Evolutionary conservation across 1,140 invertebrate species (phyloP).

Genomic region (Zeugodacus cucurbitae): DNA sequence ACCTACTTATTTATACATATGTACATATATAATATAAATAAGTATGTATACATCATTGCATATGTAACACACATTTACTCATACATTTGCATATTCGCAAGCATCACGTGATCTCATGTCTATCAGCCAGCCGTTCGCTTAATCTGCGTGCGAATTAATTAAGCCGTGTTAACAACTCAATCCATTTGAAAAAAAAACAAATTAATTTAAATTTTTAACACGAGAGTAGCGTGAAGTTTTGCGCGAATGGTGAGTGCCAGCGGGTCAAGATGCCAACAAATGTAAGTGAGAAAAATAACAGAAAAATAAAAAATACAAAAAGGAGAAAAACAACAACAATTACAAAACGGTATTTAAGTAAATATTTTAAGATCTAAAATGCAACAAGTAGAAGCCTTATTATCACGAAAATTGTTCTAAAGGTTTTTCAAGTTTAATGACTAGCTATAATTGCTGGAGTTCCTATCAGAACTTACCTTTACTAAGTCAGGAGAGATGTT

Average conservation of each 20-base stretch:
- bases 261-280: neutral
- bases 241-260: neutral
- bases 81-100: neutral
- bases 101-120: neutral
- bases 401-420: too few relatives aligned
- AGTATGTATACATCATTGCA: neutral
- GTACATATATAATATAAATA: neutral
- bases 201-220: neutral
- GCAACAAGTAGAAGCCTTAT: too few relatives aligned
- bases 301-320: neutral
- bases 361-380: too few relatives aligned
- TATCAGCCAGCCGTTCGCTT: neutral
- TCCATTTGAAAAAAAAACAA: neutral
- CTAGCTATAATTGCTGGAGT: too few relatives aligned
- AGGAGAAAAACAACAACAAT: neutral
- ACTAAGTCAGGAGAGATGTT: too few relatives aligned
- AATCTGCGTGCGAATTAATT: neutral
- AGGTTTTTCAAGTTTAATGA: too few relatives aligned
- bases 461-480: too few relatives aligned
- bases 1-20: neutral
- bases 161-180: neutral
- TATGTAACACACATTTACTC: neutral
- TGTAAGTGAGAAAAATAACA: neutral
- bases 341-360: too few relatives aligned
- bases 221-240: neutral